These are phyloP conservation scores for Catocala sponsa DNA, from an alignment of 2,888 invertebrate genomes.

Conservation along the genomic window DNA sequence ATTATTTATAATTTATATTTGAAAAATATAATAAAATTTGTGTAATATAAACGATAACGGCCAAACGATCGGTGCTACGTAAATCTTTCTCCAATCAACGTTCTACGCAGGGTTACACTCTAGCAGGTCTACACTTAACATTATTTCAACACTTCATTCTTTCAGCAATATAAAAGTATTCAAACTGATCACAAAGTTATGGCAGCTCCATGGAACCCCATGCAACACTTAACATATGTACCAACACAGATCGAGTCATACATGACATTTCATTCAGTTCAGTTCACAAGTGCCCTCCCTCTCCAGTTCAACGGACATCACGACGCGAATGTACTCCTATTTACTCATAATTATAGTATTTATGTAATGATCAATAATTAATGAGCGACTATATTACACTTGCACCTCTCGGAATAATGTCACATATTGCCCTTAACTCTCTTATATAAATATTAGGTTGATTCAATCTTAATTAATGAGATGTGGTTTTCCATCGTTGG, in stretches of 20 bases:
- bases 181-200: constrained; percentile 87
- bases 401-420: constrained; percentile 77
- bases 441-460: constrained; percentile 73
- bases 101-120: constrained; percentile 79
- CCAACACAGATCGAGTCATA: constrained; percentile 77
- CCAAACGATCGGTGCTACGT: constrained; percentile 55
- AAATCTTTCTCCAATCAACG: constrained; percentile 80
- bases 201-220: constrained; percentile 86
- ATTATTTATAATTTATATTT: constrained; percentile 40
- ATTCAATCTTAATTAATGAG: constrained; percentile 85
- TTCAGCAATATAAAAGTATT: constrained; percentile 87
- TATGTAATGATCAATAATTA: constrained; percentile 54
- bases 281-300: constrained; percentile 68
- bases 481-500: constrained; percentile 83
- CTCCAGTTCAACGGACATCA: constrained; percentile 58
- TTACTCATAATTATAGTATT: constrained; percentile 44
- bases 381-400: constrained; percentile 58
- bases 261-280: constrained; percentile 76
- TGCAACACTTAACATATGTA: constrained; percentile 77
- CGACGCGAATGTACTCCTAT: constrained; percentile 66
- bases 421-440: constrained; percentile 77
- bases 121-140: constrained; percentile 86
- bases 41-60: constrained; percentile 69
- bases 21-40: constrained; percentile 60
- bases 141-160: constrained; percentile 79